Base-by-base conservation (phyloP, 92 coral and sea anemone species). In the Chrysogorgia sp. region DNA sequence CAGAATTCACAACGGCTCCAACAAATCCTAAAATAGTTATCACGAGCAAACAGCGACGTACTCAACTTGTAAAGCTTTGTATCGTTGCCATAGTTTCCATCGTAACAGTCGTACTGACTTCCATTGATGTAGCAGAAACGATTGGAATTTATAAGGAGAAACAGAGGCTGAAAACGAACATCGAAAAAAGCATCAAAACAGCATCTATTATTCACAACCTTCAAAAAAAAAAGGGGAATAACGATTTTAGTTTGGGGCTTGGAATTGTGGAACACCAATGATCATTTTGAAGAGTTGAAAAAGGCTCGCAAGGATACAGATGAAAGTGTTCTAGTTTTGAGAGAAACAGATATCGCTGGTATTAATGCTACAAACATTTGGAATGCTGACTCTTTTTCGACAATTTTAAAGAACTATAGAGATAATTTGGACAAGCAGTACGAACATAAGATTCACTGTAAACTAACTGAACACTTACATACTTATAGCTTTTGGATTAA, bases 281-380 rank as follows among this genome's bases (percentile, higher is more conserved):
- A 17, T 23, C 14, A 48, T 26, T 25, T 7, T 8, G 40, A 41
- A 52, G n/a, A n/a, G n/a, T 2, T 71, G 10, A 13, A 48, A 2
- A n/a, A 48, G 6, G 32, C 50, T 52, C 60, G 77, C 3, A 10
- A 19, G 0, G 56, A 71, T 19, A 71, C 77, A 0, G 50, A 71
- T 29, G 62, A 71, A 52, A 71, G 77, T 26, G 50, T 71, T 19
- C 24, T 26, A 0, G 6, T 23, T 19, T 4, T 24, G 5, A 71
- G 50, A 9, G 6, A 15, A 23, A n/a, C n/a, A n/a, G 56, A 62
- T 19, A 48, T 6, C 7, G 7, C 34, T 5, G 28, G 12, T 20
- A 88, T 78, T 85, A 85, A 83, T 13, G 82, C 41, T 0, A 88
- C 35, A 34, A 76, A 47, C 60, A 82, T 85, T 72, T 6, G n/a